Conservation (phyloP, 1,140 invertebrate species). For the Sitobion miscanthi region DNA sequence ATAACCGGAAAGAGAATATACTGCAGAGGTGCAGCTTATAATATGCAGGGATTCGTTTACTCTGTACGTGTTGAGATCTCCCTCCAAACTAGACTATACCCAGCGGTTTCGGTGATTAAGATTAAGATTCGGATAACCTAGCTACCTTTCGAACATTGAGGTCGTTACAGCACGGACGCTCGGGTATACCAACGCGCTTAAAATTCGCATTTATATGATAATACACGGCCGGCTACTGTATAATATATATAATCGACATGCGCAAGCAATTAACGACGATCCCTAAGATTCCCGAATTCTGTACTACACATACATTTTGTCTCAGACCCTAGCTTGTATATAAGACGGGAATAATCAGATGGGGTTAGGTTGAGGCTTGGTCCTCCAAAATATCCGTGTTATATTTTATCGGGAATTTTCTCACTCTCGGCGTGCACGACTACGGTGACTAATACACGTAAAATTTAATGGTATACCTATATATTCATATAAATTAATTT, state of each 20-base stretch:
- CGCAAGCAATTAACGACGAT: background rate
- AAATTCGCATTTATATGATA: background rate
- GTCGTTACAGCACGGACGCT: background rate
- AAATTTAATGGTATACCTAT: background rate
- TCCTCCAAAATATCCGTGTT: background rate
- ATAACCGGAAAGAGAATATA: background rate
- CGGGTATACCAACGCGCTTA: background rate
- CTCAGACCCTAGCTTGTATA: background rate
- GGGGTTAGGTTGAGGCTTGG: background rate
- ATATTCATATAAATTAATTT: background rate
- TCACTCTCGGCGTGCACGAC: background rate
- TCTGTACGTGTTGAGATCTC: background rate
- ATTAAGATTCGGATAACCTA: background rate
- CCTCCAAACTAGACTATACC: background rate
- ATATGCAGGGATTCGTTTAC: background rate
- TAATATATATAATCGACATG: background rate
- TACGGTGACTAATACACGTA: background rate
- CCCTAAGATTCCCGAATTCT: background rate
- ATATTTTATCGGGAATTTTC: background rate
- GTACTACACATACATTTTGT: background rate
- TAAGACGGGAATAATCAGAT: background rate
- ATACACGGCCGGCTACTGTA: background rate
- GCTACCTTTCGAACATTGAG: background rate
- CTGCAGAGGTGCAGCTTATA: background rate
- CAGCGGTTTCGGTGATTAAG: background rate